A percentile compares a stretch with the other conserved stretches of the same genome.
phyloP scores from a whole-genome alignment of 2,113 vertebrate species.

The Hippocampus comes region DNA sequence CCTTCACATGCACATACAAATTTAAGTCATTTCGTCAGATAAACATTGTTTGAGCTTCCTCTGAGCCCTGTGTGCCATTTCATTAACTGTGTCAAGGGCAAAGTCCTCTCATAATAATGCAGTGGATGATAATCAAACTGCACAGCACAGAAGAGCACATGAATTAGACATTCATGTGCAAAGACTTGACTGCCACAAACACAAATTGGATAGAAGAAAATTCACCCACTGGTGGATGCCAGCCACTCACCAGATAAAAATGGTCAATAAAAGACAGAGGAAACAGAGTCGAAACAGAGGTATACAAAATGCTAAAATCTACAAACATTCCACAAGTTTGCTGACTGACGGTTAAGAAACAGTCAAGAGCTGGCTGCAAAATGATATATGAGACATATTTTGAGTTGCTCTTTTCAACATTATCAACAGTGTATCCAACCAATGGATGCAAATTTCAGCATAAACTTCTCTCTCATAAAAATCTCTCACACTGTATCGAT shows the following conservation, averaged over 20 bases:
- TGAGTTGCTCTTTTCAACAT: no score
- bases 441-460: no score
- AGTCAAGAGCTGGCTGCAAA: no score
- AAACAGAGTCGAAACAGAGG: not conserved
- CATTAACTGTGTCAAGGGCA: slow-evolving; percentile 19
- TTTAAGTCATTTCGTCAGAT: slow-evolving; percentile 51
- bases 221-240: slow-evolving; percentile 13
- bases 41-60: slow-evolving; percentile 25
- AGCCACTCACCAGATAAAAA: slow-evolving; percentile 20
- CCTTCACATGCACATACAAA: slow-evolving; percentile 35
- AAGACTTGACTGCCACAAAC: slow-evolving; percentile 24
- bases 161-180: slow-evolving; percentile 36
- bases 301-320: not conserved
- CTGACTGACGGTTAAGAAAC: not conserved
- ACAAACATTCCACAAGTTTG: not conserved
- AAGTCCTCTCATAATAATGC: slow-evolving; percentile 28
- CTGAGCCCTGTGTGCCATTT: slow-evolving; percentile 12
- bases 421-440: no score
- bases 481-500: no score
- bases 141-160: slow-evolving; percentile 31
- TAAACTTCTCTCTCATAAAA: no score
- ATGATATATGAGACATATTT: no score
- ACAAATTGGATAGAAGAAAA: slow-evolving; percentile 44
- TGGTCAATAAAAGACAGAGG: not conserved
- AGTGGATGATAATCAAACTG: slow-evolving; percentile 42